phyloP scores from a whole-genome alignment of 2,113 vertebrate genomes.

The Myiopsitta monachus region DNA sequence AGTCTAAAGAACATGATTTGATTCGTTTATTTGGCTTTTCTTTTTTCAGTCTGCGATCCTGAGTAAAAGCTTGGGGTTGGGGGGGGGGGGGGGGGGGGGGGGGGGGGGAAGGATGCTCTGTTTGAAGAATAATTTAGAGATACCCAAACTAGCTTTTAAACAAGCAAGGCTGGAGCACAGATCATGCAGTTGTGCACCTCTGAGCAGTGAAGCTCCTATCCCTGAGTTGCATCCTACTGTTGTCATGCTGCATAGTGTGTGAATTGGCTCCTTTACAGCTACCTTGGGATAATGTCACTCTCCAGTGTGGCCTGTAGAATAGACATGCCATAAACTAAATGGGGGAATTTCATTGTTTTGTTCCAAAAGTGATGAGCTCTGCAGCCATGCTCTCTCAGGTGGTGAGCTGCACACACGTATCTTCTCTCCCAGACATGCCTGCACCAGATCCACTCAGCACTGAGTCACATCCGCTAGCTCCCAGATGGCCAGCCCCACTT shows the following conservation, averaged over 20 bases:
- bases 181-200: neutral
- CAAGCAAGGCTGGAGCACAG: neutral
- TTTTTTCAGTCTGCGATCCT: neutral
- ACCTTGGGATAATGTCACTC: slow-evolving; percentile 4
- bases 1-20: neutral
- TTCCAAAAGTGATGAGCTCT: neutral
- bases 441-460: neutral
- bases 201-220: neutral
- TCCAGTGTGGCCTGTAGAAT: neutral
- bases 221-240: neutral
- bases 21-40: neutral
- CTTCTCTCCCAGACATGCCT: neutral
- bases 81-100: fast-evolving
- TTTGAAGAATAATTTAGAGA: neutral
- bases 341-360: neutral
- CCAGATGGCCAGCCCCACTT: neutral
- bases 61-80: neutral
- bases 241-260: neutral
- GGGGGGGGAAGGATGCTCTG: neutral
- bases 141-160: neutral
- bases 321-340: slow-evolving; percentile 21
- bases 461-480: neutral
- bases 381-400: neutral
- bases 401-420: neutral
- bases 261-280: slow-evolving; percentile 25